Base-by-base conservation (phyloP, 1,140 invertebrate genomes). In the Aphelinus atriplicis region DNA sequence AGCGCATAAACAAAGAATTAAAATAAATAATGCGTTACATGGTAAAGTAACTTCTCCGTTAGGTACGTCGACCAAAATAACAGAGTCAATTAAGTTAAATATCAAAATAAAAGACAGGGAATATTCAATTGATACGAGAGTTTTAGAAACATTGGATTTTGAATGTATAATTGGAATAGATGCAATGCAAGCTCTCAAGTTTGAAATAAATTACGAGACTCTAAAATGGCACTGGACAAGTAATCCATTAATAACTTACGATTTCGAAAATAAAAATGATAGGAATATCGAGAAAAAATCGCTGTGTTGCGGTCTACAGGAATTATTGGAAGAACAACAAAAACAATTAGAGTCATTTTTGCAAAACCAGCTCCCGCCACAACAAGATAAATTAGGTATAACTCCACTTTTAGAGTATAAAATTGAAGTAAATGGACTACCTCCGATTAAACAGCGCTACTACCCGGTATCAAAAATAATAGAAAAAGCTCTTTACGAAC, bases 401-500 rank as follows among this genome's bases (percentile, higher is more conserved):
- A 64, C 43, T 68, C n/a, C 9, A 55, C 61, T 9, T 4, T 65
- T 46, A 46, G 6, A 70, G 3, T 9, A 60, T 57, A n/a, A 56
- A 45, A 2, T 69, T 7, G 3, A n/a, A 45, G 66, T 47, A 47
- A 42, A 62, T 3, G 61, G 46, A 3, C 26, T n/a, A 7, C 9
- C 62, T 2, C 46, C 62, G 9, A 55, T 53, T 43, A 56, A 67
- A 67, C 65, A 67, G 42, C 4, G 26, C 4, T 67, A 67, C 10
- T 55, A 67, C 26, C 51, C 51, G 43, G 65, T 67, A 1, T 67
- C 50, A 7, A n/a, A 67, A 4, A 42, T 2, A 43, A 1, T 79
- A 61, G 73, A 78, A 48, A 55, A 45, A 4, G 53, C 70, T 0
- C 76, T 79, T 0, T 7, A 78, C 51, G 7, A 9, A 0, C 71